Base-by-base conservation (phyloP, 2,888 invertebrate species). In the Eueremaeus valkanovi region DNA sequence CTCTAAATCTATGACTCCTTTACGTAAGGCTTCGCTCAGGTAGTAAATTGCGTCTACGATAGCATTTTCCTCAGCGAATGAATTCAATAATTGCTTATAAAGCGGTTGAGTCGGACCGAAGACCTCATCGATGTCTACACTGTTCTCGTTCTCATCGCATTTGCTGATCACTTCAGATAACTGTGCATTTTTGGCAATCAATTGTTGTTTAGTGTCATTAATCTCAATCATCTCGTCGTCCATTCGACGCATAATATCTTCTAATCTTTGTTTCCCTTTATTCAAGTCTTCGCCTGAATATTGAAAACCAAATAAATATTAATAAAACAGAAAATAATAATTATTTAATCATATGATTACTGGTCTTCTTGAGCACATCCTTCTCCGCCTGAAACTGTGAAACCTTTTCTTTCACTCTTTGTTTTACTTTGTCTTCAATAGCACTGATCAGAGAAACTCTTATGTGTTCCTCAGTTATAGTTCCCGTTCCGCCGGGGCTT, bases 41-140 rank as follows among this genome's bases (percentile, higher is more conserved):
- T 95, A 96, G 84, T 98, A 99, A 82, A 99, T 95, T 77, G 96
- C 93, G 87, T 99, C 99, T 86, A 99, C 98, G 73, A 93, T 89
- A 21, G 99, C 96, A 78, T 97, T 95, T 86, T 99, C 99, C 84
- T 98, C 96, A 72, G 95, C 95, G 86, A 93, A 97, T 61, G 95
- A 91, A 85, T 92, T 93, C 77, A 97, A 85, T 82, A 98, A 92
- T 91, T 97, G 97, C 85, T 92, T 93, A 83, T 96, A 96, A 68
- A 98, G 85, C 0, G 98, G 97, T 31, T 97, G 93, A 74, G 95
- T 94, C 0, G 97, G 95, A 27, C 93, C 93, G 45, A 98, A 95
- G 75, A 96, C 96, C 83, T 97, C 95, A 85, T 99, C 98, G 58
- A 96, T 92, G 85, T 93, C 92, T 80, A 94, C 89, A 40, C 90